Evolutionary conservation across 2,797 vertebrate species (phyloP).

Genomic region (Tokudaia tokunoshimensis): DNA sequence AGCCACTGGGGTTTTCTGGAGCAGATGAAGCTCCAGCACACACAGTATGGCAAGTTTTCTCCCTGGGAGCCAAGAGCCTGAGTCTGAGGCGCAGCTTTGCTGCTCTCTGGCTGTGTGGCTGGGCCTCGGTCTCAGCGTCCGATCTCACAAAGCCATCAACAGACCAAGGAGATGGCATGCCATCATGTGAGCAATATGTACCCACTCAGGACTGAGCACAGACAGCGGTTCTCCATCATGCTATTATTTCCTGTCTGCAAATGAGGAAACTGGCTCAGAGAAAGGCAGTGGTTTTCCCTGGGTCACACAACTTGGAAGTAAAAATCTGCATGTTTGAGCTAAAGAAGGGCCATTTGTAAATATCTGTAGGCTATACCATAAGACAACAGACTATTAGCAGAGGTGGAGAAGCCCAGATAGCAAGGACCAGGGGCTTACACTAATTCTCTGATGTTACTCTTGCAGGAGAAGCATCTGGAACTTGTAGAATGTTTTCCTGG

Average conservation of each 20-base stretch:
- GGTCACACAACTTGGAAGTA: slow-evolving; percentile 8
- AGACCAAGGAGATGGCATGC: not conserved
- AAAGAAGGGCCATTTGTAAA: slow-evolving; percentile 28
- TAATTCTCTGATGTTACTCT: not conserved
- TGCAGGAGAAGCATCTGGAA: not conserved
- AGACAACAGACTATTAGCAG: not conserved
- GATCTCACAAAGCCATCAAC: not conserved
- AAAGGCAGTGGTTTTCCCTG: not conserved
- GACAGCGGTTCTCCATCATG: not conserved
- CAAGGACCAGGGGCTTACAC: not conserved
- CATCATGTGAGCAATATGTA: not conserved
- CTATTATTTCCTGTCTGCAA: not conserved
- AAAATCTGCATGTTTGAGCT: not conserved
- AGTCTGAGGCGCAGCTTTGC: not conserved
- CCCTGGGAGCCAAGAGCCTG: not conserved
- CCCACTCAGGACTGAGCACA: not conserved
- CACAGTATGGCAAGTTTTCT: not conserved
- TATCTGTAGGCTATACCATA: not conserved
- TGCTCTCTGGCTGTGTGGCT: not conserved
- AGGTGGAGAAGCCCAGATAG: not conserved
- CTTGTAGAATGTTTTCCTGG: not conserved
- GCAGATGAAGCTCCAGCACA: not conserved
- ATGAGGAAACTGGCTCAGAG: slow-evolving; percentile 14
- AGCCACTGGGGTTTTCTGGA: not conserved
- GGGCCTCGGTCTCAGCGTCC: not conserved